Evolutionary conservation across 64 coral and sea anemone species (phyloP).

Genomic region (Platygyra sinensis): DNA sequence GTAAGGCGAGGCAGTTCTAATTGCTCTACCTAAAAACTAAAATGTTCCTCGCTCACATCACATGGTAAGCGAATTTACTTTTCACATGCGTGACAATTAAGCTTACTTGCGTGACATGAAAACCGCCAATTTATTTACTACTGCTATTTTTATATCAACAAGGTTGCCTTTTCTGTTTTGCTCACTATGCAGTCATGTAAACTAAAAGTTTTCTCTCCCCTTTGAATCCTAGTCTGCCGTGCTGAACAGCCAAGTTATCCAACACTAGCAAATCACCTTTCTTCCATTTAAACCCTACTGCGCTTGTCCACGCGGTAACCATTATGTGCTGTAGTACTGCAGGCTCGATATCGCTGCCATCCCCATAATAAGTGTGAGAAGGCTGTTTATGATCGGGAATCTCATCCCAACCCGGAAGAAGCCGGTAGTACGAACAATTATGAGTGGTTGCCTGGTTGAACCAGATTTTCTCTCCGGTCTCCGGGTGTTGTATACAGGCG

Average conservation of each 20-base stretch:
- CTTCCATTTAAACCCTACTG: conserved; percentile 79
- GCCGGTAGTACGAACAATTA: neutral
- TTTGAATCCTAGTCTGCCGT: conserved; percentile 66
- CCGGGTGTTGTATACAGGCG: conserved; percentile 35
- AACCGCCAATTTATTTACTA: too few relatives aligned
- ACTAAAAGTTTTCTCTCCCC: conserved; percentile 62
- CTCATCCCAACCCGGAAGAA: neutral
- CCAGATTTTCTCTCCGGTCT: neutral
- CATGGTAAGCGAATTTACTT: too few relatives aligned
- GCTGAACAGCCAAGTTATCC: conserved; percentile 49
- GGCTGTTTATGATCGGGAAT: conserved; percentile 15
- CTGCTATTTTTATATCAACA: too few relatives aligned
- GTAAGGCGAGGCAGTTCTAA: too few relatives aligned
- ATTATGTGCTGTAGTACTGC: conserved; percentile 69
- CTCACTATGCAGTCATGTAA: conserved; percentile 2
- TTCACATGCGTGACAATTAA: too few relatives aligned
- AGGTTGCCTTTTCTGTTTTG: neutral
- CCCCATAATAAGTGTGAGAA: conserved; percentile 51
- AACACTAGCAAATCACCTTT: conserved; percentile 62
- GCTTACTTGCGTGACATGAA: too few relatives aligned
- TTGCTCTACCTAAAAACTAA: too few relatives aligned
- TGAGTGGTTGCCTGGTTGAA: too few relatives aligned
- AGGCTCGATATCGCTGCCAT: conserved; percentile 75
- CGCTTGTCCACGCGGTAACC: conserved; percentile 45
- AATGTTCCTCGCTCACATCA: too few relatives aligned